Conservation (phyloP, 2,888 invertebrate genomes). For the Rapana venosa region DNA sequence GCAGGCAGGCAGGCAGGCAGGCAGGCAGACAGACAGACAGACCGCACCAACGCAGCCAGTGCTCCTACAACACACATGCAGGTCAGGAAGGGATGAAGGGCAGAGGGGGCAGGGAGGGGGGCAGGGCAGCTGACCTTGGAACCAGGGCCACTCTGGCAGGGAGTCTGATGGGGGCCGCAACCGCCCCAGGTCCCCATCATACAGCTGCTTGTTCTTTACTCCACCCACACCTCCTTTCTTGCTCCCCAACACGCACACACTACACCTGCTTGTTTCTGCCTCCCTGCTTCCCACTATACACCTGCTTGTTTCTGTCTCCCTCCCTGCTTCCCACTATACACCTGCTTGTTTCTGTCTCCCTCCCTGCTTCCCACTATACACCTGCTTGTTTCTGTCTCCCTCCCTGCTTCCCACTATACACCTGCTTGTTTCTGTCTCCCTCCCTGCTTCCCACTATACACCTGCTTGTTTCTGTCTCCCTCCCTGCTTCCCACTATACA, state of each 20-base stretch:
- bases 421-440: no score
- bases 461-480: constrained; percentile 24
- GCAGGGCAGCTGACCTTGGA: constrained; percentile 33
- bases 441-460: constrained; percentile 5
- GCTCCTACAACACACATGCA: no score
- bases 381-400: no score
- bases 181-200: not conserved
- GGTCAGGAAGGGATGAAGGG: not conserved
- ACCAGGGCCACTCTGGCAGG: constrained; percentile 11
- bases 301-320: no score
- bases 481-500: no score
- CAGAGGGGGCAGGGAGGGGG: not conserved
- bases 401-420: constrained; percentile 5
- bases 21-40: not conserved
- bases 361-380: constrained; percentile 5
- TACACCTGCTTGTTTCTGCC: no score
- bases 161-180: constrained; percentile 20
- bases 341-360: no score
- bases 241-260: no score
- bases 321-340: constrained; percentile 5
- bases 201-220: constrained; percentile 29
- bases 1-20: not conserved
- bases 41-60: no score
- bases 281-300: constrained; percentile 5
- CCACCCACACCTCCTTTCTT: not conserved